Evolutionary conservation across 2,888 invertebrate genomes (phyloP).

Genomic region (Ectropis crepuscularia): DNA sequence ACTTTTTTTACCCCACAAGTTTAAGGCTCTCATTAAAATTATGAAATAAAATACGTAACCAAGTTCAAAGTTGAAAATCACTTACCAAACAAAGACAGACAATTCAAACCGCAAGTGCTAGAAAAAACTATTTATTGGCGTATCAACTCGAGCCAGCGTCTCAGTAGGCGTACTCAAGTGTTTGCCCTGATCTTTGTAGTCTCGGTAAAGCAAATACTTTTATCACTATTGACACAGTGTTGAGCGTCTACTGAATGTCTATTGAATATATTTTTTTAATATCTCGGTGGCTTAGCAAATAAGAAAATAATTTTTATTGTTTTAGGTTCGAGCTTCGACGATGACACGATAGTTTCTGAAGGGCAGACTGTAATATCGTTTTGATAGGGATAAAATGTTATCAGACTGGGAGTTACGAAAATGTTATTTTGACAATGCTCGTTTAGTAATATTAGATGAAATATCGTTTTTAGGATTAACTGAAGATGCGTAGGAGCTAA

Average conservation of each 20-base stretch:
- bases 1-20: background rate
- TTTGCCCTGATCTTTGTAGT: conserved; percentile 79
- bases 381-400: conserved; percentile 18
- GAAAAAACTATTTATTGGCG: conserved; percentile 47
- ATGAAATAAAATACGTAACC: conserved; percentile 10
- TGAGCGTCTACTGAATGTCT: conserved; percentile 69
- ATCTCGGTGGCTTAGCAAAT: conserved; percentile 57
- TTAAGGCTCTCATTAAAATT: background rate
- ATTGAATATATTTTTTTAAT: conserved; percentile 61
- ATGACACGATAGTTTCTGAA: conserved; percentile 31
- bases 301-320: conserved; percentile 63
- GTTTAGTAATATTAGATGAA: no score
- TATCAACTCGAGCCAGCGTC: conserved; percentile 59
- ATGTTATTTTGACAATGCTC: no score
- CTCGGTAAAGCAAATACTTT: conserved; percentile 79
- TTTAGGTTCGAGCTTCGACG: conserved; percentile 47
- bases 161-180: conserved; percentile 72
- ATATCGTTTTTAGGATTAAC: no score
- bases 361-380: conserved; percentile 24
- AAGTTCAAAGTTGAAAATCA: conserved; percentile 31
- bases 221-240: conserved; percentile 80
- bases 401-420: conserved; percentile 5
- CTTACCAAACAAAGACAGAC: conserved; percentile 35
- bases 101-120: conserved; percentile 35
- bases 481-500: no score